These are phyloP conservation scores for Aepyceros melampus DNA, from an alignment of 2,113 vertebrate genomes.

Conservation along the genomic window DNA sequence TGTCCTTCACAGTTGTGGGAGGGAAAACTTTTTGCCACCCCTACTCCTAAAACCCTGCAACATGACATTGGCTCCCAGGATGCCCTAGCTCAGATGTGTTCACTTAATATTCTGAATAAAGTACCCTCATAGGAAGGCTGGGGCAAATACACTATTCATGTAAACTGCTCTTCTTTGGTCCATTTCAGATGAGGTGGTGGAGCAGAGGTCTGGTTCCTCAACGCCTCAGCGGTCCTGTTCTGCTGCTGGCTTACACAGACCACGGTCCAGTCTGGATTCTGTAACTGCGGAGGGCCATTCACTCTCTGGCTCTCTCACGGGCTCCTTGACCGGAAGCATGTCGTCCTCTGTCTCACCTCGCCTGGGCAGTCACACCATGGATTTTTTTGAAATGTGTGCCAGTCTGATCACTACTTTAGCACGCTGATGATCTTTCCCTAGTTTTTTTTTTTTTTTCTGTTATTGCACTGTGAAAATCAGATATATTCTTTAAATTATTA, in stretches of 20 bases:
- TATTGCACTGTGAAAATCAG: constrained; percentile 68
- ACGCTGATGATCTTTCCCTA: constrained; percentile 80
- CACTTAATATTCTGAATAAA: background rate
- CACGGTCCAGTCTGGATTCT: constrained; percentile 92
- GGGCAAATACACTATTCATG: background rate
- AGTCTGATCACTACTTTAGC: constrained; percentile 96
- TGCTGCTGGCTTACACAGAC: constrained; percentile 88
- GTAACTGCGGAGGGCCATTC: constrained; percentile 80
- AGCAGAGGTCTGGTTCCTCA: constrained; percentile 93
- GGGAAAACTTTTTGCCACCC: background rate
- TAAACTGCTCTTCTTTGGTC: background rate
- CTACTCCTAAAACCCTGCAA: background rate
- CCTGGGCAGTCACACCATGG: constrained; percentile 98
- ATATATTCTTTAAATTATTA: constrained; percentile 53
- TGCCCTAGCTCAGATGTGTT: background rate
- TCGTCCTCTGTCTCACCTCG: constrained; percentile 84
- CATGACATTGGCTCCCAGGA: background rate
- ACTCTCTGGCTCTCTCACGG: constrained; percentile 88
- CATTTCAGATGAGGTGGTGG: constrained; percentile 89
- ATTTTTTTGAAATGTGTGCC: constrained; percentile 99
- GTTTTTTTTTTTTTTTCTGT: constrained; percentile 30
- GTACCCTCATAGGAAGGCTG: background rate
- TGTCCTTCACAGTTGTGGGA: background rate
- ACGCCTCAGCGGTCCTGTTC: constrained; percentile 96
- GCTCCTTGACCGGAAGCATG: constrained; percentile 87